Evolutionary conservation across 2,113 vertebrate genomes (phyloP).

Genomic region (Percina caprodes): DNA sequence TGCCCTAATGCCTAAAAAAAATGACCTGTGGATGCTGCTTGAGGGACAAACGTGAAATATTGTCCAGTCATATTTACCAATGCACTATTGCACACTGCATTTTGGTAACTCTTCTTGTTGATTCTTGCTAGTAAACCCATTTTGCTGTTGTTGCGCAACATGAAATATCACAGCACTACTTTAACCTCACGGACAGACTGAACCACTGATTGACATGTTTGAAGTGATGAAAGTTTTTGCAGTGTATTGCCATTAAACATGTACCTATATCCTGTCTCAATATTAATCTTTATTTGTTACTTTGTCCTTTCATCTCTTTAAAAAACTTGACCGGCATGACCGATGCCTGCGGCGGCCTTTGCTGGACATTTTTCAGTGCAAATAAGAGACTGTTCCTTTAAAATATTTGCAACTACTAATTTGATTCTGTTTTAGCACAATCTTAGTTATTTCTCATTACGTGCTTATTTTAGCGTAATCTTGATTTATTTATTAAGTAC

Average conservation of each 20-base stretch:
- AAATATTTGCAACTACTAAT: too few relatives aligned
- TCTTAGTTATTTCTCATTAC: too few relatives aligned
- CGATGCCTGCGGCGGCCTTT: too few relatives aligned
- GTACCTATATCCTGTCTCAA: constrained; percentile 15
- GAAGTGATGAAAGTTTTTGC: constrained; percentile 66
- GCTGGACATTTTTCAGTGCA: too few relatives aligned
- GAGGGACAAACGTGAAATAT: constrained; percentile 7
- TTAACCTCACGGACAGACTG: constrained; percentile 29
- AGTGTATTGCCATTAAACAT: constrained; percentile 68
- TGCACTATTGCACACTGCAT: constrained; percentile 3
- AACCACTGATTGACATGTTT: constrained; percentile 54
- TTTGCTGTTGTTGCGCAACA: constrained; percentile 29
- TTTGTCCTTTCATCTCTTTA: constrained; percentile 17
- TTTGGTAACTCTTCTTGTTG: constrained; percentile 37
- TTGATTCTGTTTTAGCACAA: too few relatives aligned
- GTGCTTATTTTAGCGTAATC: too few relatives aligned
- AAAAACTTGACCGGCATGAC: neutral
- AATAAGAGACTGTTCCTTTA: too few relatives aligned
- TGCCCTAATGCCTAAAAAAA: constrained; percentile 37
- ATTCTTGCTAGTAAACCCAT: neutral
- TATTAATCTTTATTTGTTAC: constrained; percentile 11
- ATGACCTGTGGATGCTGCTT: neutral
- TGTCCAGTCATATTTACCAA: constrained; percentile 9
- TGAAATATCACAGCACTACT: neutral
- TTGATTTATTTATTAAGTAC: too few relatives aligned